phyloP scores from a whole-genome alignment of 30 jellyfish, hydroid and myxozoan species.

The Nemopilema nomurai region DNA sequence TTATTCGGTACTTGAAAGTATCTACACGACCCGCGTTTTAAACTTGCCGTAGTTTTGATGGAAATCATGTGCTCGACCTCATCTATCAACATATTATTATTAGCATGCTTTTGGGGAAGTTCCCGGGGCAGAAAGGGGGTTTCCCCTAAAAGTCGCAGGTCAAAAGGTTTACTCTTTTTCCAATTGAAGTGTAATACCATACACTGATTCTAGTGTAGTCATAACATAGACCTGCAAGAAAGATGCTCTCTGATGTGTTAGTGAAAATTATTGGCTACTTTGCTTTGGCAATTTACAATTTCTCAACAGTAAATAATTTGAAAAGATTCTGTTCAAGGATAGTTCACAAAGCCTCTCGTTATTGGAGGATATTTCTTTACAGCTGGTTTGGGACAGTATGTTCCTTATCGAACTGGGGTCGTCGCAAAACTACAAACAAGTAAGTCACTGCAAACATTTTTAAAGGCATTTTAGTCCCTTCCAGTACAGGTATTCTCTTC shows the following conservation, averaged over 20 bases:
- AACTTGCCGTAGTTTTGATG: not conserved
- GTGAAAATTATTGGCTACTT: not conserved
- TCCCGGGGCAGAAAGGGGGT: not conserved
- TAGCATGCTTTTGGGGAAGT: not conserved
- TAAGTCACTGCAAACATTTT: too few species aligned
- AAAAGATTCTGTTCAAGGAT: not conserved
- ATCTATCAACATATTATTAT: not conserved
- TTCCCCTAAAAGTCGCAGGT: too few species aligned
- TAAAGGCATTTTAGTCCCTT: not conserved
- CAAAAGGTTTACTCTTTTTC: too few species aligned
- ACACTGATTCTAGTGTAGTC: too few species aligned
- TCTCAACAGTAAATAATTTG: conserved; percentile 6
- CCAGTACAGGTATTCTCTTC: too few species aligned
- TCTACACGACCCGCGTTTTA: not conserved
- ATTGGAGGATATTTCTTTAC: not conserved
- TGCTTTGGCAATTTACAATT: not conserved
- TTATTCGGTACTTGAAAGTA: too few species aligned
- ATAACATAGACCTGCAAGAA: not conserved
- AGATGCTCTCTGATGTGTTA: not conserved
- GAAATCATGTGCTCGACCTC: not conserved
- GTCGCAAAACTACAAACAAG: not conserved
- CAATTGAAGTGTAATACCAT: too few species aligned
- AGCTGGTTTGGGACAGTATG: conserved; percentile 4
- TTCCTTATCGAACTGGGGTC: not conserved
- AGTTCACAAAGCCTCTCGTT: not conserved